Conservation (phyloP, 2,888 invertebrate genomes). For the Zele albiditarsus region DNA sequence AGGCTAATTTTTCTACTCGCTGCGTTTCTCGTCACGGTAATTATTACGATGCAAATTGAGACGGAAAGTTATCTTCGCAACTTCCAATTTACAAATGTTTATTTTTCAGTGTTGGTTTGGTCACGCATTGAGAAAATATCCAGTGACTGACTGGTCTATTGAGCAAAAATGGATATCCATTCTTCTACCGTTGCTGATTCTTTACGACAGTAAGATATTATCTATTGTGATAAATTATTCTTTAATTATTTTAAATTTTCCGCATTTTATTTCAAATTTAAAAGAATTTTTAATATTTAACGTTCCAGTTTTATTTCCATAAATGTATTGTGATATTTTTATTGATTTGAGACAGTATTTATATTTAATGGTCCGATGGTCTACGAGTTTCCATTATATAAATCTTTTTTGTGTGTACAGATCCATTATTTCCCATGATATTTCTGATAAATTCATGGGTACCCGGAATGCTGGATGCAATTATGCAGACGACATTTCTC, state of each 20-base stretch:
- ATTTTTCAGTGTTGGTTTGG: slow-evolving; percentile 92
- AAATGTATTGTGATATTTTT: no score
- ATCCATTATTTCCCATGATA: slow-evolving; percentile 94
- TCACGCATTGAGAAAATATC: slow-evolving; percentile 89
- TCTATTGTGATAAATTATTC: not conserved
- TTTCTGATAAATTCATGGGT: slow-evolving; percentile 92
- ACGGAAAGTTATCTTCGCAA: not conserved
- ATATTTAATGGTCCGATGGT: slow-evolving; percentile 8
- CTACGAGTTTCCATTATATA: slow-evolving; percentile 14
- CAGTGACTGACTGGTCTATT: slow-evolving; percentile 94
- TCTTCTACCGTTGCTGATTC: slow-evolving; percentile 87
- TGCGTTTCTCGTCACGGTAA: slow-evolving; percentile 90
- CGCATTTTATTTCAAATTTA: not conserved
- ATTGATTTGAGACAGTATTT: no score
- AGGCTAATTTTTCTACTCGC: slow-evolving; percentile 92
- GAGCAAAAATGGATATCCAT: slow-evolving; percentile 97
- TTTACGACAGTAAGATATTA: slow-evolving; percentile 89
- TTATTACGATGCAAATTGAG: slow-evolving; percentile 55
- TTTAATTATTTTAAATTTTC: slow-evolving; percentile 17
- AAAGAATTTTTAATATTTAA: no score
- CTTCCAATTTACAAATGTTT: slow-evolving; percentile 44
- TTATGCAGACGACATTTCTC: slow-evolving; percentile 92
- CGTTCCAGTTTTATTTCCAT: no score
- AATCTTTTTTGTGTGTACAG: slow-evolving; percentile 75
- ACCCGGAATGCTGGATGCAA: slow-evolving; percentile 92